Evolutionary conservation across 2,888 invertebrate genomes (phyloP).

Genomic region (Calameuta filiformis): DNA sequence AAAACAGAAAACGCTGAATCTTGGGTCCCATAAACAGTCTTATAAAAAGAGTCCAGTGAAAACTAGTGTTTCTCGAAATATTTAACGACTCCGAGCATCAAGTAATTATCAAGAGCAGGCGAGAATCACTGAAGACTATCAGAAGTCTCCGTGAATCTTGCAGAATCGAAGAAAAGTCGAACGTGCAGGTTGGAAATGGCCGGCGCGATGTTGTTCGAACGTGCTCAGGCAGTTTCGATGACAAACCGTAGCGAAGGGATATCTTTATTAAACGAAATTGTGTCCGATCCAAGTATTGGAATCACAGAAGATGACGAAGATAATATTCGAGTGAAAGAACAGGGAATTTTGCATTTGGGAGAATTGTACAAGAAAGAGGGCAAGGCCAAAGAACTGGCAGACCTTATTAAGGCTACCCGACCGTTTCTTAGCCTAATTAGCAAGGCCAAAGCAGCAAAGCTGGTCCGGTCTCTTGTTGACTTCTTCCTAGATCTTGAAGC

Average conservation of each 20-base stretch:
- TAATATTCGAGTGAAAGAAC: slow-evolving; percentile 91
- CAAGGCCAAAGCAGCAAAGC: slow-evolving; percentile 98
- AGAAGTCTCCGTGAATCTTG: slow-evolving; percentile 8
- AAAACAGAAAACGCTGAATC: slow-evolving; percentile 27
- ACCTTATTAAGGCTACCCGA: slow-evolving; percentile 93
- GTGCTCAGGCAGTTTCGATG: slow-evolving; percentile 81
- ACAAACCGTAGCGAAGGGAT: slow-evolving; percentile 82
- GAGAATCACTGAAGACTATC: neutral
- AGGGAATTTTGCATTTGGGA: slow-evolving; percentile 92
- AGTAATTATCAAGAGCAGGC: neutral
- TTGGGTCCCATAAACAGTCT: neutral
- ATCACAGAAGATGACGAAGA: slow-evolving; percentile 88
- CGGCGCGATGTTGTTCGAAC: slow-evolving; percentile 90
- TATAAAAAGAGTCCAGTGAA: neutral
- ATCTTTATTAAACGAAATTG: slow-evolving; percentile 80
- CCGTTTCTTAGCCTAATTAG: slow-evolving; percentile 96
- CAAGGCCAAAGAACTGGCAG: slow-evolving; percentile 91
- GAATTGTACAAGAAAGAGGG: slow-evolving; percentile 92
- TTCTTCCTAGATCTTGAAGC: slow-evolving; percentile 97
- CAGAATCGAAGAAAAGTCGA: slow-evolving; percentile 9
- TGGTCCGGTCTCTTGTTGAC: slow-evolving; percentile 96
- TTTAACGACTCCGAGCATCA: neutral
- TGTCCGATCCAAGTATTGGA: slow-evolving; percentile 81
- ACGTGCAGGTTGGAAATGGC: slow-evolving; percentile 72
- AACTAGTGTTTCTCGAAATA: neutral